Conservation (phyloP, 2,888 invertebrate species). For the Scaptomyza cyrtandrae region DNA sequence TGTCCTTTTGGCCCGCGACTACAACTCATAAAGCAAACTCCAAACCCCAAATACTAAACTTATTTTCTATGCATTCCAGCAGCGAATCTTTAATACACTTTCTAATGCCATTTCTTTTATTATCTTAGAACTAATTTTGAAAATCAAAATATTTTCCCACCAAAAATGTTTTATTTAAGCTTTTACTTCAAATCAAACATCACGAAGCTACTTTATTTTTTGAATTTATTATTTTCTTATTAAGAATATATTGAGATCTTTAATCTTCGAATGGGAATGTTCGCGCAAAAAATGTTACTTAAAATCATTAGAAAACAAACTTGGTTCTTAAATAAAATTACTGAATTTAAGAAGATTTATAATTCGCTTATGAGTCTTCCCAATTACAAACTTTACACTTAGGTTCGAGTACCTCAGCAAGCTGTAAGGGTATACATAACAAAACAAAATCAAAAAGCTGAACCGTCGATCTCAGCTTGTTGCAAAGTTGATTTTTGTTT, state of each 20-base stretch:
- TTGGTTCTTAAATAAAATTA: too few species aligned
- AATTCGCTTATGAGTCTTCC: neutral
- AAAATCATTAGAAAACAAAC: too few species aligned
- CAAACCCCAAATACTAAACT: slow-evolving; percentile 25
- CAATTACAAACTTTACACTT: neutral
- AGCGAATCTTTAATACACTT: slow-evolving; percentile 33
- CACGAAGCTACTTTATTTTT: too few species aligned
- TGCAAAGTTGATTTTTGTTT: slow-evolving; percentile 43
- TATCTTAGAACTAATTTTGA: too few species aligned
- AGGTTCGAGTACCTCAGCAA: neutral
- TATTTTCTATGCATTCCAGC: slow-evolving; percentile 10
- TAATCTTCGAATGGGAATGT: too few species aligned
- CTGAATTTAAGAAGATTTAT: too few species aligned
- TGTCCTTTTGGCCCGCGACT: slow-evolving; percentile 62
- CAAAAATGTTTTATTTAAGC: too few species aligned
- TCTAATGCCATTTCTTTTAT: neutral
- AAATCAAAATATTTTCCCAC: too few species aligned
- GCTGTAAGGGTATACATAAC: neutral
- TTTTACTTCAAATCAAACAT: too few species aligned
- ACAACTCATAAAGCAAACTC: slow-evolving; percentile 56
- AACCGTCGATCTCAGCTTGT: slow-evolving; percentile 43
- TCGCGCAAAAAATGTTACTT: too few species aligned
- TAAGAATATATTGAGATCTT: too few species aligned
- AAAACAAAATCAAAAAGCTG: slow-evolving; percentile 21
- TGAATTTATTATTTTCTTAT: too few species aligned